A percentile compares a stretch with the other conserved stretches of the same genome.
Conservation (phyloP, 2,113 vertebrate genomes). For the Halichoerus grypus region DNA sequence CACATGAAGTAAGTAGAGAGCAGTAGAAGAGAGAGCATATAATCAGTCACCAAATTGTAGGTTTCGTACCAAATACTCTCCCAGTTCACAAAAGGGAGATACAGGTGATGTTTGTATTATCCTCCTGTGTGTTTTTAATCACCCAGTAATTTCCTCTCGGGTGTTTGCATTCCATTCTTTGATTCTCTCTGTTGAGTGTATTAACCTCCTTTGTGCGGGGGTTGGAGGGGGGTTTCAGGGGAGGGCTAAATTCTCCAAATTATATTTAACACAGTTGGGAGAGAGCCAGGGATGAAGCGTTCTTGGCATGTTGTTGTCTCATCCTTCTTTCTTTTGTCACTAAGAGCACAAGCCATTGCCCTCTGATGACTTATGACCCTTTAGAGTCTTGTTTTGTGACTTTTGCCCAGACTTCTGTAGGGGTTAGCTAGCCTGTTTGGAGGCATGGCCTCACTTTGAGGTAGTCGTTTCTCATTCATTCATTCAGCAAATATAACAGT, state of each 20-base stretch:
- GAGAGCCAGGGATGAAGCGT: not conserved
- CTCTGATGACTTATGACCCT: not conserved
- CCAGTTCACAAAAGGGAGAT: constrained; percentile 18
- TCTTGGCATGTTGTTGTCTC: constrained; percentile 16
- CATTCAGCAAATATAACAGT: not conserved
- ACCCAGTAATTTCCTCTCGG: constrained; percentile 37
- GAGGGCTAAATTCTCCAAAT: constrained; percentile 63
- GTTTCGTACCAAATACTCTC: constrained; percentile 8
- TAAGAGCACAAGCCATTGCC: not conserved
- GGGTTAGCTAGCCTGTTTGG: not conserved
- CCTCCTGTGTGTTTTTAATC: constrained; percentile 45
- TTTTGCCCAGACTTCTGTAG: not conserved
- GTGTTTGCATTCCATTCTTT: constrained; percentile 63
- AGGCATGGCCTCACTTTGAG: constrained; percentile 1
- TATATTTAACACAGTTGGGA: not conserved
- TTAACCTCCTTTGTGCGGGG: constrained; percentile 5
- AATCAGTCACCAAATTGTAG: constrained; percentile 62
- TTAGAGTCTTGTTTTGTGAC: constrained; percentile 30
- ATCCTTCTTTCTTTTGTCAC: not conserved
- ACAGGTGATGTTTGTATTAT: constrained; percentile 50
- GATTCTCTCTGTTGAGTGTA: constrained; percentile 47
- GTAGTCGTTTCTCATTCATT: not conserved
- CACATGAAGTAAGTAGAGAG: not conserved
- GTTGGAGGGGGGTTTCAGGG: not conserved
- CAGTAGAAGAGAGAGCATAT: not conserved